Evolutionary conservation across 2,113 vertebrate genomes (phyloP), one percentile per base, ranked within the genome.

Genomic region (Hystrix cristata): DNA sequence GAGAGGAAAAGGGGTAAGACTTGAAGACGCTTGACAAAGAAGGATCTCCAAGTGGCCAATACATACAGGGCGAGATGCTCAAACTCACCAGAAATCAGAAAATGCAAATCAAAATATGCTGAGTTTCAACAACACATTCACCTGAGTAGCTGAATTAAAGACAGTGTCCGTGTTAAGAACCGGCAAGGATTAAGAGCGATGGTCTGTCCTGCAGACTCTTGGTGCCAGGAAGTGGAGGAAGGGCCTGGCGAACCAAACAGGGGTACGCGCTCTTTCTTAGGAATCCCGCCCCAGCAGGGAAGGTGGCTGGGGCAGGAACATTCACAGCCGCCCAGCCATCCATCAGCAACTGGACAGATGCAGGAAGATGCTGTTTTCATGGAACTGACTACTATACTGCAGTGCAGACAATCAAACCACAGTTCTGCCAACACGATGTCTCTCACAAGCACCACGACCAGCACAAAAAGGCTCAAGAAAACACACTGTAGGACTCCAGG

Each of bases 181-280:
- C 19, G 48, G 16, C 1, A 48, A 79, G 31, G 21, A 8, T 0
- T 3, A 12, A 48, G 65, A 46, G 23, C 4, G 1, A 4, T 0
- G 15, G 27, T 23, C 38, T 67, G 0, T 25, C 34, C 16, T 7
- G 14, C 23, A 2, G 15, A 16, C 9, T 5, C 31, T 29, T 18
- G 29, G 57, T 25, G n/a, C 57, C 65, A 3, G 9, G 3, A 48
- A 31, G 38, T 1, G 29, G 8, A 48, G 31, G 48, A 65, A 55
- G 8, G 15, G 25, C 21, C 55, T 25, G 4, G 19, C 9, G 13
- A 43, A 27, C 21, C 7, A 67, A 27, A 23, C 0, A 1, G 2
- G 16, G 31, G 5, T 2, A 1, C 0, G 7, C 0, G 4, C 13
- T 4, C 23, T 0, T 76, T 81, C n/a, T 15, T 7, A 57, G 89